Conservation (phyloP, 2,797 vertebrate species). For the Melanogrammus aeglefinus region DNA sequence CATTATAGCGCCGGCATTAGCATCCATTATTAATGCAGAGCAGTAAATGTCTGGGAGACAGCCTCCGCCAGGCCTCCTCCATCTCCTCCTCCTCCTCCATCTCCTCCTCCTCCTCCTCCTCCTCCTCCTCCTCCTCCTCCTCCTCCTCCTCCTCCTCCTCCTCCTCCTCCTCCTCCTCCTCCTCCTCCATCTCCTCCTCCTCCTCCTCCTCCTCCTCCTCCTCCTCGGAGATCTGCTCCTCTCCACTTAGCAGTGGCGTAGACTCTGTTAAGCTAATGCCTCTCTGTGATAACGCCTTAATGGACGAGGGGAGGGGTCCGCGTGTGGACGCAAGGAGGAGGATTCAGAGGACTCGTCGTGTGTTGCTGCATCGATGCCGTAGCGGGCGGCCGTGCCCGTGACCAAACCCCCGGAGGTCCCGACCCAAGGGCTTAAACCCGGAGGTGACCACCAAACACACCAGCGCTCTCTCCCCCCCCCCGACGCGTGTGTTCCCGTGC, state of each 20-base stretch:
- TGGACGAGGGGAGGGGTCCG: conserved; percentile 66
- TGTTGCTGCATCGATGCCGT: conserved; percentile 56
- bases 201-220: conserved; percentile 40
- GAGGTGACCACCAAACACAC: conserved; percentile 68
- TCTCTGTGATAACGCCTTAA: conserved; percentile 77
- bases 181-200: conserved; percentile 35
- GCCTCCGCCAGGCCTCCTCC: conserved; percentile 39
- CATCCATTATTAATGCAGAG: conserved; percentile 65
- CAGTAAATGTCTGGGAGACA: conserved; percentile 58
- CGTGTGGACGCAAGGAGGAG: conserved; percentile 58
- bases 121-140: conserved; percentile 38
- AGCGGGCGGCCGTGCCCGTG: conserved; percentile 58
- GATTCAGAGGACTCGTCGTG: conserved; percentile 68
- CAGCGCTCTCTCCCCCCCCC: conserved; percentile 68
- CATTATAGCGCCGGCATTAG: conserved; percentile 52
- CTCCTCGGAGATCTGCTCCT: conserved; percentile 55
- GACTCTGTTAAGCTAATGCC: conserved; percentile 69
- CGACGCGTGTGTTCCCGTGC: conserved; percentile 48
- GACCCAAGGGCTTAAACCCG: conserved; percentile 63
- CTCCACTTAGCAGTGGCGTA: conserved; percentile 42
- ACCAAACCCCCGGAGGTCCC: conserved; percentile 79
- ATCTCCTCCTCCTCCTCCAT: conserved; percentile 34
- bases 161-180: conserved; percentile 13
- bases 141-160: no score
- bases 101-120: no score